phyloP scores from a whole-genome alignment of 2,113 vertebrate species.

The Sula dactylatra region DNA sequence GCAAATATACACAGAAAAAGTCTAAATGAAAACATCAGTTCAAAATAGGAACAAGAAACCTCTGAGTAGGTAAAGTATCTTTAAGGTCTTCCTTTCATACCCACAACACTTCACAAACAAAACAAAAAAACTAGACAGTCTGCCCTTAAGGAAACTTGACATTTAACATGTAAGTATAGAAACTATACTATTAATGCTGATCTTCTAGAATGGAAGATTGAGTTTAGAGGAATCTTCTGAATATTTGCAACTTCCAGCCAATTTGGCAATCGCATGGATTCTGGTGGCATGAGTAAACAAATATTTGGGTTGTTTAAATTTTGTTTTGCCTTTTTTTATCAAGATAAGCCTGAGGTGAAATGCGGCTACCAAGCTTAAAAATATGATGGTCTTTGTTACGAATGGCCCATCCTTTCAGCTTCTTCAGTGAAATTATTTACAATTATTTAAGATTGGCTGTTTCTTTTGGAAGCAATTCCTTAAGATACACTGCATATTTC shows the following conservation, averaged over 20 bases:
- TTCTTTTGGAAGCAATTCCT: slow-evolving; percentile 22
- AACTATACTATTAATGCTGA: background rate
- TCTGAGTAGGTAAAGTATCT: background rate
- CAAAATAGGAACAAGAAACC: background rate
- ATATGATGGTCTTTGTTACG: background rate
- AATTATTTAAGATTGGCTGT: background rate
- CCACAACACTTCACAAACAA: background rate
- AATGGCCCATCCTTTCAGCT: background rate
- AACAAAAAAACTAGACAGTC: background rate
- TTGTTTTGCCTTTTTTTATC: background rate
- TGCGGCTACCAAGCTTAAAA: background rate
- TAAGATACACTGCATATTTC: background rate
- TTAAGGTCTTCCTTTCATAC: background rate
- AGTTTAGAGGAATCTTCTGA: background rate
- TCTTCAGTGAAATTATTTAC: background rate
- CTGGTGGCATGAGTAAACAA: background rate
- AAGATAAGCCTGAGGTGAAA: background rate
- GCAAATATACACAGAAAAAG: background rate
- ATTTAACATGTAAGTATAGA: background rate
- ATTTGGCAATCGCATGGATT: background rate
- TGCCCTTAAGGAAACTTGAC: background rate
- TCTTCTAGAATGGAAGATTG: background rate
- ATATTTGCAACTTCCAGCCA: background rate
- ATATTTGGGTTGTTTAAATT: background rate
- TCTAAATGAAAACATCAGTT: background rate